These are phyloP conservation scores for Calameuta idolon DNA, from an alignment of 2,888 invertebrate species.

Conservation along the genomic window DNA sequence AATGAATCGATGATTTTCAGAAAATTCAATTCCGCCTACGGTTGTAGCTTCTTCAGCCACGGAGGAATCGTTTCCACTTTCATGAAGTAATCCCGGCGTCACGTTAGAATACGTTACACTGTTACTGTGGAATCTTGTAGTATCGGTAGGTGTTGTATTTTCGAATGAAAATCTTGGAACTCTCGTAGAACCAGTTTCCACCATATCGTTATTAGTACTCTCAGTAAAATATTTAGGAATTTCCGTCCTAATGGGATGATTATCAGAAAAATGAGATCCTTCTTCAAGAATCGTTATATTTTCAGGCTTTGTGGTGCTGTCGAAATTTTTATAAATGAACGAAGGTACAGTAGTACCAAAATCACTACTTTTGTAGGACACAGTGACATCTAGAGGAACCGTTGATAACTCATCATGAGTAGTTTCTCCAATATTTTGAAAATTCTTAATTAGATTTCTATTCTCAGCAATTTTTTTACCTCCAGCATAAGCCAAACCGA, in stretches of 20 bases:
- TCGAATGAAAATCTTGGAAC: neutral
- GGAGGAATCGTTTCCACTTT: neutral
- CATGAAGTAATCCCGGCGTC: neutral
- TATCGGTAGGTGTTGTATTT: neutral
- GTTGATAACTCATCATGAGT: neutral
- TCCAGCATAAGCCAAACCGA: conserved; percentile 27
- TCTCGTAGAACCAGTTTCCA: neutral
- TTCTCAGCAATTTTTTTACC: neutral
- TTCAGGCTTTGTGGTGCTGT: neutral
- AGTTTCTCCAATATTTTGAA: neutral
- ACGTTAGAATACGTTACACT: neutral
- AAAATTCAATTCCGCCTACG: neutral
- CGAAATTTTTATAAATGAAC: neutral
- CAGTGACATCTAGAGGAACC: neutral
- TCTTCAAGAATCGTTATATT: neutral
- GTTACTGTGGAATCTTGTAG: neutral
- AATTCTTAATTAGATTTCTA: neutral
- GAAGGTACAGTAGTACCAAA: neutral
- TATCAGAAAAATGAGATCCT: neutral
- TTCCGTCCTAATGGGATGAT: neutral
- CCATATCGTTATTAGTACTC: neutral
- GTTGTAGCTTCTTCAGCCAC: neutral
- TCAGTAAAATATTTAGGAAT: neutral
- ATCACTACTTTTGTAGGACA: neutral
- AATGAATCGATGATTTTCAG: neutral